These are phyloP conservation scores for Grapholita molesta DNA, from an alignment of 1,140 invertebrate genomes.

Conservation along the genomic window DNA sequence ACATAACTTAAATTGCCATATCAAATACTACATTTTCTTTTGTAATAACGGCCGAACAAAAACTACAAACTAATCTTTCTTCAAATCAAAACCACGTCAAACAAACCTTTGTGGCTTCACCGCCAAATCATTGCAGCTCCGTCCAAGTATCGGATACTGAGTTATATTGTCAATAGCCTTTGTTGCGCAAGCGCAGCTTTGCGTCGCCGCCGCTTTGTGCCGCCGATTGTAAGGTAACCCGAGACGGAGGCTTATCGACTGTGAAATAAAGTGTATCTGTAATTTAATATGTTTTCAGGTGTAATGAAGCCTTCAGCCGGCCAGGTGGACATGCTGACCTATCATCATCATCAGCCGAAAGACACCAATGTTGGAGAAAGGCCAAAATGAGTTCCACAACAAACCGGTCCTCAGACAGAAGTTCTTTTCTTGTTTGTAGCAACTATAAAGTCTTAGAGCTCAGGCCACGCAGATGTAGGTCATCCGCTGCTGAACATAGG, in stretches of 20 bases:
- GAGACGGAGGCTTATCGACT: conserved; percentile 2
- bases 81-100: conserved; percentile 1
- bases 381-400: too few species aligned
- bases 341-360: too few species aligned
- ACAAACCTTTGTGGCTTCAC: not conserved
- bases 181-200: not conserved
- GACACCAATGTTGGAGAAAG: too few species aligned
- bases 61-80: not conserved
- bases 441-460: too few species aligned
- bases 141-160: conserved; percentile 20
- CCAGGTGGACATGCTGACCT: not conserved
- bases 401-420: too few species aligned
- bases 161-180: not conserved
- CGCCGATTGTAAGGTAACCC: not conserved
- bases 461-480: too few species aligned
- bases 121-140: conserved; percentile 22
- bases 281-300: conserved; percentile 6
- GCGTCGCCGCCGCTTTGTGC: not conserved
- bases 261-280: conserved; percentile 9
- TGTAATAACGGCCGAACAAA: not conserved
- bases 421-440: too few species aligned
- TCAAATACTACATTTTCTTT: not conserved
- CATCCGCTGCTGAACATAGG: too few species aligned
- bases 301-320: not conserved
- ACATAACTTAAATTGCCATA: too few species aligned